Conservation (phyloP, 2,888 invertebrate species). For the Elegia similella region DNA sequence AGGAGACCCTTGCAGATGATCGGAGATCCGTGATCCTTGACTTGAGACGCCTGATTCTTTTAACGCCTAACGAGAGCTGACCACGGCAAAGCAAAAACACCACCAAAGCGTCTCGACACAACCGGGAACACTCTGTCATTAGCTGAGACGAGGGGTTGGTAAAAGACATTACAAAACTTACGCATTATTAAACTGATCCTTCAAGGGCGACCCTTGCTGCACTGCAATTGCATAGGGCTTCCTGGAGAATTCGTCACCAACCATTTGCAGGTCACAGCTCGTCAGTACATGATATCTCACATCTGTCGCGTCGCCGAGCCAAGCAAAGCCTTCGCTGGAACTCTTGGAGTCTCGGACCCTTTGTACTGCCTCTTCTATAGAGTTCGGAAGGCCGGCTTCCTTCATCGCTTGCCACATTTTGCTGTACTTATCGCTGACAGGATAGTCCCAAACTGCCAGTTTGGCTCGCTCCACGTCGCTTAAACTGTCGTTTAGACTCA, state of each 20-base stretch:
- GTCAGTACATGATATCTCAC: conserved; percentile 87
- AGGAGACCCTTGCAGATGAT: no score
- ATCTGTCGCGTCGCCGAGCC: conserved; percentile 96
- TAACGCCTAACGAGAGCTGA: no score
- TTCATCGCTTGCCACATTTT: conserved; percentile 99
- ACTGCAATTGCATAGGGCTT: conserved; percentile 99
- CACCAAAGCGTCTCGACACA: no score
- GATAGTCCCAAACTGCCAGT: conserved; percentile 99
- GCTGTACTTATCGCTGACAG: conserved; percentile 98
- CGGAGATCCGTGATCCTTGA: no score
- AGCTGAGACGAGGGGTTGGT: neutral
- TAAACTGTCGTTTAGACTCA: conserved; percentile 96
- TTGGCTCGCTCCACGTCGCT: conserved; percentile 94
- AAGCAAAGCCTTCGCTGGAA: conserved; percentile 93
- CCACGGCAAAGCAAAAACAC: no score
- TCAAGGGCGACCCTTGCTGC: conserved; percentile 96
- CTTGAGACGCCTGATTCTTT: no score
- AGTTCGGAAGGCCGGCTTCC: conserved; percentile 89
- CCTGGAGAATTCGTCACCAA: conserved; percentile 97
- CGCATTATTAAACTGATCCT: conserved; percentile 97
- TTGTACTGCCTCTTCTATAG: conserved; percentile 89
- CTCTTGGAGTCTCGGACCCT: conserved; percentile 83
- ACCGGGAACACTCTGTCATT: no score
- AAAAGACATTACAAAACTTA: conserved; percentile 76
- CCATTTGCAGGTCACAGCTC: conserved; percentile 93